phyloP scores from a whole-genome alignment of 2,113 vertebrate genomes.

The Australoheros scitulus region DNA sequence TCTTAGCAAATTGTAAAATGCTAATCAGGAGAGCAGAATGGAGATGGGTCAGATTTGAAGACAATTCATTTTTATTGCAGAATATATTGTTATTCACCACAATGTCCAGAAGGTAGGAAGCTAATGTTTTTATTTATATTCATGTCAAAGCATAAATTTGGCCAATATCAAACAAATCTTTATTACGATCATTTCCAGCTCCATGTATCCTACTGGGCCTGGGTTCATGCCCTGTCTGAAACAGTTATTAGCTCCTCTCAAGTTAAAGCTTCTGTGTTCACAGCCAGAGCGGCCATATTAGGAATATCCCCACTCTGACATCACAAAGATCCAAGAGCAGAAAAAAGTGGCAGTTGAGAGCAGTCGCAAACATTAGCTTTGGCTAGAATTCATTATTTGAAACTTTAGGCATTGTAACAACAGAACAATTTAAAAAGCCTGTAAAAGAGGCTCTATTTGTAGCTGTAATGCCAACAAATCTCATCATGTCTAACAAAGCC shows the following conservation, averaged over 20 bases:
- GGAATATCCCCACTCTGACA: background rate
- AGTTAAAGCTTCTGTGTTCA: slow-evolving; percentile 6
- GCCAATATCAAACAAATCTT: background rate
- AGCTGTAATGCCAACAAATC: background rate
- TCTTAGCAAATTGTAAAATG: slow-evolving; percentile 16
- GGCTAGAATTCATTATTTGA: background rate
- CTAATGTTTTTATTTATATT: background rate
- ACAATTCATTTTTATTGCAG: background rate
- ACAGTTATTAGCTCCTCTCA: background rate
- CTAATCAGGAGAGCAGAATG: slow-evolving; percentile 4
- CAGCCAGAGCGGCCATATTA: background rate
- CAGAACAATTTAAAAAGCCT: background rate
- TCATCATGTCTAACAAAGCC: background rate
- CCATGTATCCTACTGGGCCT: background rate
- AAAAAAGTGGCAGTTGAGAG: background rate
- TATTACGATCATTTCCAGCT: too few relatives aligned
- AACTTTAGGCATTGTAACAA: background rate
- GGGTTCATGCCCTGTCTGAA: background rate
- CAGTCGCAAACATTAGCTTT: background rate
- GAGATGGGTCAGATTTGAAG: background rate
- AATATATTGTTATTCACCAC: background rate
- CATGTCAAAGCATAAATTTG: background rate
- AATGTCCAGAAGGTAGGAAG: background rate
- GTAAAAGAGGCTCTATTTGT: background rate
- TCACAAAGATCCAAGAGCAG: background rate